Evolutionary conservation across 2,113 vertebrate genomes (phyloP).

Genomic region (Synchiropus splendidus): DNA sequence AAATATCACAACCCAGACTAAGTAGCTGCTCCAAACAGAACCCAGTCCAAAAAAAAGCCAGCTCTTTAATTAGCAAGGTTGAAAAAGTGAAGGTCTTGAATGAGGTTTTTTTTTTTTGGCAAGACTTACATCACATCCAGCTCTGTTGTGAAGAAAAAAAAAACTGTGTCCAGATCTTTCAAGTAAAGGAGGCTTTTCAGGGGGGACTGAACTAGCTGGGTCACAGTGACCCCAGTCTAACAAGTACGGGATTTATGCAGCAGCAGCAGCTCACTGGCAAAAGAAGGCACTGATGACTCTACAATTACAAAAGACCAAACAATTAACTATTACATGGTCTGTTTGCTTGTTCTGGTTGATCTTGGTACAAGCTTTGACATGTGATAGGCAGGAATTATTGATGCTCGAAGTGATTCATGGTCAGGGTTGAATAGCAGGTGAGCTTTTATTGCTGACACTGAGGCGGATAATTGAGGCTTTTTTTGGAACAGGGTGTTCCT

Average conservation of each 20-base stretch:
- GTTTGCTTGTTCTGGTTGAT: too few species aligned
- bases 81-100: slow-evolving; percentile 16
- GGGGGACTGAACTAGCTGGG: slow-evolving; percentile 51
- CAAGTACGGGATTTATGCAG: slow-evolving; percentile 34
- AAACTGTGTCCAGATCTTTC: slow-evolving; percentile 35
- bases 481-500: too few species aligned
- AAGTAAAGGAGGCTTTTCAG: slow-evolving; percentile 44
- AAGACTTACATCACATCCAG: slow-evolving; percentile 40
- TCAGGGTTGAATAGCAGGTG: too few species aligned
- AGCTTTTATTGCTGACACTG: too few species aligned
- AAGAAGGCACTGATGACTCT: background rate
- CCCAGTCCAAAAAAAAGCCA: background rate
- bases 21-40: slow-evolving; percentile 17
- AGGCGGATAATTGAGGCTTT: too few species aligned
- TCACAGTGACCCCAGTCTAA: slow-evolving; percentile 61
- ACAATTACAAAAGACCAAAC: background rate
- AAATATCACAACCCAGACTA: slow-evolving; percentile 31
- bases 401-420: too few species aligned
- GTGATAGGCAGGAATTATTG: too few species aligned
- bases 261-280: slow-evolving; percentile 5
- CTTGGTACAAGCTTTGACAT: too few species aligned
- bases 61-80: slow-evolving; percentile 13
- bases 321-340: too few species aligned
- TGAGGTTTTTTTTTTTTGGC: slow-evolving; percentile 10
- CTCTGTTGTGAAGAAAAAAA: slow-evolving; percentile 31